A percentile compares a stretch with the other conserved stretches of the same genome.
Evolutionary conservation across 2,113 vertebrate genomes (phyloP).

Genomic region (Dryoscopus gambensis): DNA sequence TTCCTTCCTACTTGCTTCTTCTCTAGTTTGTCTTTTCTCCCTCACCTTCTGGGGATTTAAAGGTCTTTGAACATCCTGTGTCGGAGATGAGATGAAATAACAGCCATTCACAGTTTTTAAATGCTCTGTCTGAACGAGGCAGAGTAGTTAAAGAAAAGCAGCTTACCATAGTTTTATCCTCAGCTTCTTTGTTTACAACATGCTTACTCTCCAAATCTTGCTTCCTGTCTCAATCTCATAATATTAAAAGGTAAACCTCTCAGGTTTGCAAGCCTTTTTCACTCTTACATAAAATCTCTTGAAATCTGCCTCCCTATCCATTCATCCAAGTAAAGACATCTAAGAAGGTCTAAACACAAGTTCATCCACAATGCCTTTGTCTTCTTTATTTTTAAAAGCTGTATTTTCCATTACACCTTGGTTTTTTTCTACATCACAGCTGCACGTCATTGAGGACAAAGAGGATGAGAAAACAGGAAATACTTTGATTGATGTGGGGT

Average conservation of each 20-base stretch:
- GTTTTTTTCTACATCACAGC: neutral
- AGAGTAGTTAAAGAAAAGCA: neutral
- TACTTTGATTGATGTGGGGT: neutral
- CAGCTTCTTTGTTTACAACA: neutral
- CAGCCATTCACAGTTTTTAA: neutral
- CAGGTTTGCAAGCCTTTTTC: neutral
- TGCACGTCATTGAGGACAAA: neutral
- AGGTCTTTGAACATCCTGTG: neutral
- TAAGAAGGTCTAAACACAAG: neutral
- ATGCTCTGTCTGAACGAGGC: neutral
- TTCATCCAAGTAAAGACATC: neutral
- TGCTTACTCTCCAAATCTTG: neutral
- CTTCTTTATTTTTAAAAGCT: neutral
- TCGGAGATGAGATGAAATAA: neutral
- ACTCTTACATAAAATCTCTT: neutral
- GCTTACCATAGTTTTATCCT: neutral
- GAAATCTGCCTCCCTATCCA: neutral
- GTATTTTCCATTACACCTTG: neutral
- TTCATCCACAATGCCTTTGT: neutral
- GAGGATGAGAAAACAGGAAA: conserved; percentile 11
- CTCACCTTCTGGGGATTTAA: conserved; percentile 3
- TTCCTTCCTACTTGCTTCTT: neutral
- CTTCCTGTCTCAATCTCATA: neutral
- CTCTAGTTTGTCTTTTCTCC: neutral
- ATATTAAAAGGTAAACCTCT: neutral